phyloP scores from a whole-genome alignment of 2,888 invertebrate genomes.

The Chironomus riparius region DNA sequence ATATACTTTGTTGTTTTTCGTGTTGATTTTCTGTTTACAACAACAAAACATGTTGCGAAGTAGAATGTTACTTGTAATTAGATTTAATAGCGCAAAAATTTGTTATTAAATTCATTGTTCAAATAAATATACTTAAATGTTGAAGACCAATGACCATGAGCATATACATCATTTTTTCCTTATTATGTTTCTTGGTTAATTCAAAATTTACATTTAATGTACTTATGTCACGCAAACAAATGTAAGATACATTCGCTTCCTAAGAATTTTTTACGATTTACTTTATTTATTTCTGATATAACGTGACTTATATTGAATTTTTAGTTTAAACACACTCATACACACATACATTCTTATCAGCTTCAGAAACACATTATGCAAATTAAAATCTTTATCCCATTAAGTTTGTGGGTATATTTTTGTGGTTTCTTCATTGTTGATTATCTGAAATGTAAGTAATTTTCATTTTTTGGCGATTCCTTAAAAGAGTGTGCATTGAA shows the following conservation, averaged over 20 bases:
- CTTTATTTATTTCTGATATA: neutral
- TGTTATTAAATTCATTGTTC: too few relatives aligned
- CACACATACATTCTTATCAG: neutral
- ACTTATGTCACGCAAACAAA: neutral
- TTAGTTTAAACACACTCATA: neutral
- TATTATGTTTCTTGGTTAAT: too few relatives aligned
- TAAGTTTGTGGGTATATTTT: neutral
- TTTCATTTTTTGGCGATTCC: neutral
- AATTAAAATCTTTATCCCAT: neutral
- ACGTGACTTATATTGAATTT: neutral
- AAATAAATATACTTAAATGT: too few relatives aligned
- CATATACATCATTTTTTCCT: too few relatives aligned
- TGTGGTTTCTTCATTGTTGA: too few relatives aligned
- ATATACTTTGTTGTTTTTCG: neutral
- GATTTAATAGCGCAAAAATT: too few relatives aligned
- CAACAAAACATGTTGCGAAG: too few relatives aligned
- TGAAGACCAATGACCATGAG: neutral
- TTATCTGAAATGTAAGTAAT: neutral
- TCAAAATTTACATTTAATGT: neutral
- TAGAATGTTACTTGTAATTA: too few relatives aligned
- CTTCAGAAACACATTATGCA: neutral
- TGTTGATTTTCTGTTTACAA: too few relatives aligned
- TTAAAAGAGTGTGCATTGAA: neutral
- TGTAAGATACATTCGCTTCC: neutral
- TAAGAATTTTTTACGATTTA: neutral